A percentile compares a stretch with the other conserved stretches of the same genome.
phyloP scores from a whole-genome alignment of 23 tunicate species.

The Styela clava region DNA sequence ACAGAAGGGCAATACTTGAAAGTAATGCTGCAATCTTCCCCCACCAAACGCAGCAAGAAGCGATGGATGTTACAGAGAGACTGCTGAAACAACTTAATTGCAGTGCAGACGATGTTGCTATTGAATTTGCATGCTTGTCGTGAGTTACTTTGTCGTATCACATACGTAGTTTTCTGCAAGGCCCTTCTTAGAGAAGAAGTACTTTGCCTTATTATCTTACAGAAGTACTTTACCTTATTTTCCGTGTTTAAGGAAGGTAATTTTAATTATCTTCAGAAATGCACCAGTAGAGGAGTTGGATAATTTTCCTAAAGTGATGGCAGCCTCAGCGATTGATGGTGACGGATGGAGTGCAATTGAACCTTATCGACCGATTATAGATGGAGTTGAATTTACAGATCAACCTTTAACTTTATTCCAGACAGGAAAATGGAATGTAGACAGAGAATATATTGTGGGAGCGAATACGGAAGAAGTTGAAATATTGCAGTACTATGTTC shows the following conservation, averaged over 20 bases:
- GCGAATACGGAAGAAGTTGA: constrained; percentile 51
- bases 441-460: constrained; percentile 59
- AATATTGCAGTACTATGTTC: constrained; percentile 26
- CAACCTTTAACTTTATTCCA: constrained; percentile 74
- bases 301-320: constrained; percentile 23
- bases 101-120: neutral
- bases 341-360: constrained; percentile 72
- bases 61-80: constrained; percentile 23
- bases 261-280: constrained; percentile 16
- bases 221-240: too few species aligned
- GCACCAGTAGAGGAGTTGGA: constrained; percentile 1
- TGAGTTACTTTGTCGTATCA: too few species aligned
- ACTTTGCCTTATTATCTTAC: too few species aligned
- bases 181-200: too few species aligned
- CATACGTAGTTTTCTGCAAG: too few species aligned
- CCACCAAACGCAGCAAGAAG: constrained; percentile 29
- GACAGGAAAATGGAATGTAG: constrained; percentile 67
- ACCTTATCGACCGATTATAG: constrained; percentile 88
- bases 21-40: constrained; percentile 27
- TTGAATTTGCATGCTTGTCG: constrained; percentile 5
- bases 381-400: constrained; percentile 65
- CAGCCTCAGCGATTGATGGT: constrained; percentile 3
- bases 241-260: too few species aligned
- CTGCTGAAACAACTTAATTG: neutral
- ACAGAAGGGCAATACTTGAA: constrained; percentile 22